Evolutionary conservation across 2,797 vertebrate species (phyloP).

Genomic region (Poecilia velifera): DNA sequence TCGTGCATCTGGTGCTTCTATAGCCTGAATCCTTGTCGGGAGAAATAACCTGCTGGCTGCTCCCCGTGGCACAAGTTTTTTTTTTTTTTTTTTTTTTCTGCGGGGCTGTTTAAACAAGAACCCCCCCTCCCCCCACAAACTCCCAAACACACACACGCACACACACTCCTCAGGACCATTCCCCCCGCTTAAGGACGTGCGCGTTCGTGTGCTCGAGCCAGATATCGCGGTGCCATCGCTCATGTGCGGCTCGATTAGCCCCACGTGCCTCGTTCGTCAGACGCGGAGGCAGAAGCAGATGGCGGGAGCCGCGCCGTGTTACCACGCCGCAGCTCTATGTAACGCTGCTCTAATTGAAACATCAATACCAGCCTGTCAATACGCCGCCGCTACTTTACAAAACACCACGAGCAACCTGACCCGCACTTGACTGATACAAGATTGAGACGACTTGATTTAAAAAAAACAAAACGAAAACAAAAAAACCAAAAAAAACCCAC

Average conservation of each 20-base stretch:
- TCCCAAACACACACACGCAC: too few relatives aligned
- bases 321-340: slow-evolving; percentile 78
- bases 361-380: slow-evolving; percentile 83
- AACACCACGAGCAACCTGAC: slow-evolving; percentile 59
- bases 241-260: slow-evolving; percentile 83
- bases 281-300: slow-evolving; percentile 82
- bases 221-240: slow-evolving; percentile 77
- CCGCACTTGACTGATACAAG: slow-evolving; percentile 48
- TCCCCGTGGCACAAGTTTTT: slow-evolving; percentile 51
- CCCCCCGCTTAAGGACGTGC: slow-evolving; percentile 72
- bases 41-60: slow-evolving; percentile 68
- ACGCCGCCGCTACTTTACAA: slow-evolving; percentile 70
- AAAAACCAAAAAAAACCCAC: too few relatives aligned
- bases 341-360: slow-evolving; percentile 84
- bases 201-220: slow-evolving; percentile 45
- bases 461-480: background rate
- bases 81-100: slow-evolving; percentile 51
- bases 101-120: slow-evolving; percentile 71
- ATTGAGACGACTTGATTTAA: background rate
- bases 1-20: slow-evolving; percentile 63
- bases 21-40: slow-evolving; percentile 56
- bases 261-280: slow-evolving; percentile 83
- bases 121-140: slow-evolving; percentile 14
- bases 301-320: slow-evolving; percentile 80
- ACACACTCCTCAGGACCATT: slow-evolving; percentile 31